Evolutionary conservation across 2,113 vertebrate species (phyloP), one percentile per base, ranked within the genome.

Genomic region (Copsychus sechellarum): DNA sequence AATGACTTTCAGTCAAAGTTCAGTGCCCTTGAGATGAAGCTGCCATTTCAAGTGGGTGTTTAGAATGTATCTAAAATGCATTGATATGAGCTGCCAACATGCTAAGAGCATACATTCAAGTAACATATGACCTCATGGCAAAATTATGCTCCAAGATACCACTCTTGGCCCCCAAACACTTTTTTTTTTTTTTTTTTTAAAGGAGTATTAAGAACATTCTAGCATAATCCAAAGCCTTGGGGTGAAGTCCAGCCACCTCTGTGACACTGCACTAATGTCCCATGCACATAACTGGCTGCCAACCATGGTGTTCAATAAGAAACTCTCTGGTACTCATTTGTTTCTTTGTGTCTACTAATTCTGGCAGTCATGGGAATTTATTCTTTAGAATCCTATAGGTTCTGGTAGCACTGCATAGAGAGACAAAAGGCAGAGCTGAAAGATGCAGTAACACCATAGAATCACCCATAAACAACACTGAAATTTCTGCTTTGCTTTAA

Each of bases 31-130:
- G 66, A 95, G 70, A 95, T 96, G 86, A 93, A 77, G 73, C 65
- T 82, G 81, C 76, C 74, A 87, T 86, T 96, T 93, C 86, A 93
- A 81, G 56, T 51, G 33, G 22, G 76, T 19, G 31, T 90, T 96
- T 86, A 96, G 91, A 94, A 94, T 38, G 86, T 43, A 66, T 51
- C 91, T 88, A 81, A 95, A 95, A 93, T 23, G 34, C 48, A 92
- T 81, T 40, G 72, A 85, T 81, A 86, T 7, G 56, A 90, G 71
- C 77, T 21, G 34, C 74, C 88, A 92, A 58, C 67, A 40, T 57
- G 61, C 36, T 48, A 91, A 89, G 47, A 70, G 56, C 56, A 86
- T 70, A 61, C 71, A 78, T 36, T 70, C 20, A 5, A 86, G 48
- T 31, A 83, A 88, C 42, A 40, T 5, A 56, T 24, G 33, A 74